These are phyloP conservation scores for Xenopus tropicalis DNA, from an alignment of 2,113 vertebrate genomes.

Conservation along the genomic window UCB_Xtro_10.0 CM004443.2:108588001-108588500, in stretches of 20 bases:
- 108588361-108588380: neutral
- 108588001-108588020: too few species aligned
- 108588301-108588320: slow-evolving; percentile 38
- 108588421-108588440: neutral
- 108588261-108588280: slow-evolving; percentile 23
- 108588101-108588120: too few species aligned
- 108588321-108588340: slow-evolving; percentile 30
- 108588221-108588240: too few species aligned
- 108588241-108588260: slow-evolving; percentile 15
- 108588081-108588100: too few species aligned
- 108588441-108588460: slow-evolving; percentile 58
- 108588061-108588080: too few species aligned
- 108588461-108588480: slow-evolving; percentile 63
- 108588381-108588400: neutral
- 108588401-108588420: neutral
- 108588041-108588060: too few species aligned
- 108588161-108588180: too few species aligned
- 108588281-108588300: slow-evolving; percentile 24
- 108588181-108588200: too few species aligned
- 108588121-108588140: too few species aligned
- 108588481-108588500: slow-evolving; percentile 69
- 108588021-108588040: too few species aligned
- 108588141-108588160: too few species aligned
- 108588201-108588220: too few species aligned
- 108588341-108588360: slow-evolving; percentile 13